A percentile compares a stretch with the other conserved stretches of the same genome.
Conservation (phyloP, 2,797 vertebrate species). For the Acanthurus lineatus region DNA sequence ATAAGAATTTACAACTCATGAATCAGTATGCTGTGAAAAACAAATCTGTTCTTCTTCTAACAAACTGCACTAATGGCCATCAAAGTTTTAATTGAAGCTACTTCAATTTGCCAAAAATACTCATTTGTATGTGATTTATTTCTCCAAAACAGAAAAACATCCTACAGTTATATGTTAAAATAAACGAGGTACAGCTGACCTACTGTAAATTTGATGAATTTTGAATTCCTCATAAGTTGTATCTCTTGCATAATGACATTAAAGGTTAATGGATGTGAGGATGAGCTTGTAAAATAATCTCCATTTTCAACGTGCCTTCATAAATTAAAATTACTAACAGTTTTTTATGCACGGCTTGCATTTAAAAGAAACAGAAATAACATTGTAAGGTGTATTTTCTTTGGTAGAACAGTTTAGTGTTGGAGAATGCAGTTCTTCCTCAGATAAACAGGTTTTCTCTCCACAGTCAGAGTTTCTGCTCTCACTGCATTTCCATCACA, state of each 20-base stretch:
- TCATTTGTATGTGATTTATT: background rate
- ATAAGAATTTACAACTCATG: background rate
- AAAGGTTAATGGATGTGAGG: background rate
- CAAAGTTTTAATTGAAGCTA: background rate
- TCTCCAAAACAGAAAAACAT: background rate
- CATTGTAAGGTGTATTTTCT: background rate
- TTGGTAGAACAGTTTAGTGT: constrained; percentile 16
- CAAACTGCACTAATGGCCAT: background rate
- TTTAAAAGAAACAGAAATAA: background rate
- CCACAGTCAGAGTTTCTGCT: constrained; percentile 51
- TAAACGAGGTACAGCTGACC: background rate
- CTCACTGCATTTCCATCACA: constrained; percentile 50
- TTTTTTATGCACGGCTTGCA: background rate
- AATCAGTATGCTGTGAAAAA: background rate
- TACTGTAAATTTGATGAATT: constrained; percentile 1
- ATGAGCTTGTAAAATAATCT: background rate
- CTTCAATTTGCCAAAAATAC: no score
- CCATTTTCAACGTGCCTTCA: background rate
- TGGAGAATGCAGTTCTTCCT: constrained; percentile 8
- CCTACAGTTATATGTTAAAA: background rate
- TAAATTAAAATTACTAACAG: background rate
- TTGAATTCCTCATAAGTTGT: background rate
- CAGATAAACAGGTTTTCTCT: constrained; percentile 53
- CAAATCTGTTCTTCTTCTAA: background rate
- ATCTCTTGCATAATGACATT: background rate